Evolutionary conservation across 1,140 invertebrate species (phyloP), one percentile per base, ranked within the genome.

Genomic region (Gonatopus flavifemur): DNA sequence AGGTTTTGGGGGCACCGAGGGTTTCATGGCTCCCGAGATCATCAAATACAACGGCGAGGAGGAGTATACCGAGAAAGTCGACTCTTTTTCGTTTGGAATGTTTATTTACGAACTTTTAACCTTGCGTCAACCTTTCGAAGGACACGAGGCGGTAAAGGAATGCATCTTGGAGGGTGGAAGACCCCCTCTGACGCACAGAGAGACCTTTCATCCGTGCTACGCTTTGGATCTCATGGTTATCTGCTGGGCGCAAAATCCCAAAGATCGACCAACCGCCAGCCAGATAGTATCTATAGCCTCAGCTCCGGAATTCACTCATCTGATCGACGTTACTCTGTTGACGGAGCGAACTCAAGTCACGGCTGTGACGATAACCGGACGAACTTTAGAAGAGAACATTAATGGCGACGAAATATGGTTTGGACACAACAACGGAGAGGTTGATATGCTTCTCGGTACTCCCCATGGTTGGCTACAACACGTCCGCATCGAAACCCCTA

Each of bases 41-140:
- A 94, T 98, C 77, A 84, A 93, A 38, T 96, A 95, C 73, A 98
- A 98, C 73, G 97, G 97, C 0, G 96, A 98, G 74, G 94, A 98
- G 73, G 96, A 97, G 59, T 99, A 99, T 64, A 98, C 95, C 0
- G 95, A 98, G 71, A 98, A 98, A 82, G 94, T 98, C 12, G 97
- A 99, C 70, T 96, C 94, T 58, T 99, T 98, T 71, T 98, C 96
- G 0, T 98, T 98, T 79, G 96, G 94, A n/a, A 98, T 99, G 95
- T 93, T 98, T 61, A 83, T 99, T 51, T 99, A 98, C 75, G 97
- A 99, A 76, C 80, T 98, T 33, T 77, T 98, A 12, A 96, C 93
- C 3, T 80, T 98, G 21, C 88, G 94, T 39, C 91, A 94, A 67
- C 96, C 97, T 0, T 98, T 98, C 66, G 93, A 97, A 64, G 85